A percentile compares a stretch with the other conserved stretches of the same genome.
These are phyloP conservation scores for Steinernema scapterisci DNA, from an alignment of 2,888 invertebrate species.

Conservation along the genomic window DNA sequence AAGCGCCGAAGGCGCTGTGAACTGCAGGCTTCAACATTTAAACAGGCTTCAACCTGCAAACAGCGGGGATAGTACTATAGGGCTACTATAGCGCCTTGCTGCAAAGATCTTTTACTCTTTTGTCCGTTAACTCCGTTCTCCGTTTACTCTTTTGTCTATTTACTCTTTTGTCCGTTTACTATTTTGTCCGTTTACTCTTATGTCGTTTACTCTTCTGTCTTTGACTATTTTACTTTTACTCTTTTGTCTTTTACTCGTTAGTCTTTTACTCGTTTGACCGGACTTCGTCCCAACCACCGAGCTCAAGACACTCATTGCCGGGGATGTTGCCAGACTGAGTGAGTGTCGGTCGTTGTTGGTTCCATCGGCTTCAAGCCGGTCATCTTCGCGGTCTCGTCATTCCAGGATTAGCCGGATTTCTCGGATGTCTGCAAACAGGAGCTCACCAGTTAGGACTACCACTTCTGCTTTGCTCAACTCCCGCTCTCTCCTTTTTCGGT, in stretches of 20 bases:
- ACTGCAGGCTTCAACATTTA: too few relatives aligned
- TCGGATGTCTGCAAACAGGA: too few relatives aligned
- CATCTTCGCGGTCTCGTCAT: not conserved
- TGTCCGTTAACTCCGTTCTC: slow-evolving; percentile 54
- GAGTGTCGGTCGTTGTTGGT: slow-evolving; percentile 43
- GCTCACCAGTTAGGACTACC: too few relatives aligned
- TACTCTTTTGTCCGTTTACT: too few relatives aligned
- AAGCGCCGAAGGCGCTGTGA: too few relatives aligned
- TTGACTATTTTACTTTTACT: not conserved
- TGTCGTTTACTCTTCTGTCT: slow-evolving; percentile 37
- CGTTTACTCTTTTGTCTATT: too few relatives aligned
- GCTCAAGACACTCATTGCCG: slow-evolving; percentile 56
- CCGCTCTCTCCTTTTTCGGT: too few relatives aligned
- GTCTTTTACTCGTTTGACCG: too few relatives aligned
- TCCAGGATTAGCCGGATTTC: not conserved
- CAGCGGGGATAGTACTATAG: too few relatives aligned
- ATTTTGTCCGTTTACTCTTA: slow-evolving; percentile 40
- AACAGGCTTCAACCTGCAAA: too few relatives aligned
- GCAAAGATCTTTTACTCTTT: not conserved
- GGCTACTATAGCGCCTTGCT: not conserved
- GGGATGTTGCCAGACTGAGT: slow-evolving; percentile 56
- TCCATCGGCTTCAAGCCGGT: not conserved
- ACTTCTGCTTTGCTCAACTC: too few relatives aligned
- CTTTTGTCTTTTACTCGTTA: slow-evolving; percentile 45
- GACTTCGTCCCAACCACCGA: slow-evolving; percentile 60